These are phyloP conservation scores for Phylloscopus trochiloides DNA, from an alignment of 2,113 vertebrate genomes.

Conservation along the genomic window DNA sequence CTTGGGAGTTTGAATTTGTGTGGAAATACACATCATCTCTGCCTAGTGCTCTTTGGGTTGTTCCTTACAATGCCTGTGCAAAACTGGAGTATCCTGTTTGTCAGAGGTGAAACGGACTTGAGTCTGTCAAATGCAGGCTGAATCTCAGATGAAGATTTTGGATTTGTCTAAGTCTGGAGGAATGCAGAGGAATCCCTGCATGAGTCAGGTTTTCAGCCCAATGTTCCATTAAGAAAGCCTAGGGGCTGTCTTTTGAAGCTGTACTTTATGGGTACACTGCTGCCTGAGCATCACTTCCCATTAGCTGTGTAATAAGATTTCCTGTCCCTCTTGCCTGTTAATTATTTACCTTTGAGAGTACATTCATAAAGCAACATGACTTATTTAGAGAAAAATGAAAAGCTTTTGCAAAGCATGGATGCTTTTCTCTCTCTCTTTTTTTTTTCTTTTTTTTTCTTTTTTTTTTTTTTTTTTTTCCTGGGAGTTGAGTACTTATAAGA, in stretches of 20 bases:
- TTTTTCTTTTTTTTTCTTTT: no score
- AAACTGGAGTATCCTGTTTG: neutral
- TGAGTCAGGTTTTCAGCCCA: neutral
- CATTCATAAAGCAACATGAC: neutral
- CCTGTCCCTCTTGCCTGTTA: slow-evolving; percentile 30
- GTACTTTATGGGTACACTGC: neutral
- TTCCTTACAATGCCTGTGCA: neutral
- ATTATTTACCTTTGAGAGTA: slow-evolving; percentile 47
- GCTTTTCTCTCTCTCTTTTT: neutral
- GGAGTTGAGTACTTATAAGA: neutral
- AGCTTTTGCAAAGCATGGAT: neutral
- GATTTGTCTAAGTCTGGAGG: neutral
- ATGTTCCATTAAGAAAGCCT: neutral
- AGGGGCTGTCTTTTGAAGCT: neutral
- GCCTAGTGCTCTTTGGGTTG: neutral
- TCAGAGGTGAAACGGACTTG: neutral
- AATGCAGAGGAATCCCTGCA: neutral
- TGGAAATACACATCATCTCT: neutral
- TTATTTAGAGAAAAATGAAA: slow-evolving; percentile 23
- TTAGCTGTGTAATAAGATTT: slow-evolving; percentile 14
- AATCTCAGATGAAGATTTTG: neutral
- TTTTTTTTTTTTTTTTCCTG: neutral
- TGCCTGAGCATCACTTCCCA: neutral
- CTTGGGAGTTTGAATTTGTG: neutral
- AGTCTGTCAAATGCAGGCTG: neutral